A percentile compares a stretch with the other conserved stretches of the same genome.
phyloP scores from a whole-genome alignment of 92 coral and sea anemone genomes.

The Porites evermanni region DNA sequence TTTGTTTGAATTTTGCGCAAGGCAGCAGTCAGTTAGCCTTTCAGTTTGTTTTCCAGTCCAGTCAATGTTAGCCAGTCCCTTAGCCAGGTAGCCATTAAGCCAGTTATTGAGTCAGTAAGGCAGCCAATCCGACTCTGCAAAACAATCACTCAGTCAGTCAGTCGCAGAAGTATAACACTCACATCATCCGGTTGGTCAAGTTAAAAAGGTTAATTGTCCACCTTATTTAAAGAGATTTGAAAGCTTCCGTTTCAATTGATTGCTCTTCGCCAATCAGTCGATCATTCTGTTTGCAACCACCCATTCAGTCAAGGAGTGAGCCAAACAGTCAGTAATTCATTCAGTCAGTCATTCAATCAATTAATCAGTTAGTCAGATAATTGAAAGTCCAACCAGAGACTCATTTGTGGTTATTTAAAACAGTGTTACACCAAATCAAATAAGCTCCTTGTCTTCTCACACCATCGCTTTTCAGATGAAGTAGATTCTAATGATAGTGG shows the following conservation, averaged over 20 bases:
- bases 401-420: too few species aligned
- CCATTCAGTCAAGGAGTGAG: too few species aligned
- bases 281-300: too few species aligned
- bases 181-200: too few species aligned
- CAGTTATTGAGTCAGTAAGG: neutral
- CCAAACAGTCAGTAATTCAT: neutral
- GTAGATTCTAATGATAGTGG: conserved; percentile 89
- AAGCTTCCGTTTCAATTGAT: too few species aligned
- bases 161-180: neutral
- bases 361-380: neutral
- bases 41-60: neutral
- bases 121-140: neutral
- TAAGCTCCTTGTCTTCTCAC: neutral
- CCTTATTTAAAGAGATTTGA: too few species aligned
- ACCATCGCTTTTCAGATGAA: conserved; percentile 49
- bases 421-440: too few species aligned
- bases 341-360: neutral
- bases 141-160: neutral
- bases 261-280: too few species aligned
- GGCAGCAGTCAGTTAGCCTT: neutral
- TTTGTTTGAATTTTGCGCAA: too few species aligned
- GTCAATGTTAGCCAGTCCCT: neutral
- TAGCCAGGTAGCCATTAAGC: neutral
- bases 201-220: too few species aligned
- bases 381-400: too few species aligned